Evolutionary conservation across 2,888 invertebrate genomes (phyloP).

Genomic region (Papilio protenor): DNA sequence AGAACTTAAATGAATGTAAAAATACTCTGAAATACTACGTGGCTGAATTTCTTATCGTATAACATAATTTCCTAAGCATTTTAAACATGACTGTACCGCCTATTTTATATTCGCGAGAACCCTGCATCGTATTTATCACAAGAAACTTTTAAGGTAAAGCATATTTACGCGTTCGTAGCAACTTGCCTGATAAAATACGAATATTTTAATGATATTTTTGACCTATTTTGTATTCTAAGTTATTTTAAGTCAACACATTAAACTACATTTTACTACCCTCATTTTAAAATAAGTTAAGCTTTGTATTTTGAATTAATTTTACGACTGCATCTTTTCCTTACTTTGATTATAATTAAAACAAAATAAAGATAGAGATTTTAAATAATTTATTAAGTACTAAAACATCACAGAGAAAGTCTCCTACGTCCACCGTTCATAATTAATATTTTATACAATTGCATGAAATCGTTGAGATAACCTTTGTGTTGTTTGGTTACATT

Average conservation of each 20-base stretch:
- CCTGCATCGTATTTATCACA: conserved; percentile 66
- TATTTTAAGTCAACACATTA: not conserved
- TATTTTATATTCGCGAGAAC: conserved; percentile 65
- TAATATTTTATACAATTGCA: too few species aligned
- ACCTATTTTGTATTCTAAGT: not conserved
- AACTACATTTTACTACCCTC: not conserved
- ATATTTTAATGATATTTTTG: conserved; percentile 47
- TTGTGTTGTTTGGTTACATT: not conserved
- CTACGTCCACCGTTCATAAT: too few species aligned
- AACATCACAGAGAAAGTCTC: too few species aligned
- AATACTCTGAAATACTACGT: not conserved
- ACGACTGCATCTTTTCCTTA: too few species aligned
- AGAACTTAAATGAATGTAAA: too few species aligned
- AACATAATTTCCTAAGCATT: conserved; percentile 21
- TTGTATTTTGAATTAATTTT: too few species aligned
- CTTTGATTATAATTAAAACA: too few species aligned
- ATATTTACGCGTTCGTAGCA: conserved; percentile 59
- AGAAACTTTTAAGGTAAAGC: conserved; percentile 71
- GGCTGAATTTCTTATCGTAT: not conserved
- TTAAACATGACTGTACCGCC: conserved; percentile 57
- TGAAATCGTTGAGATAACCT: too few species aligned
- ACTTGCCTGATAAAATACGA: conserved; percentile 56
- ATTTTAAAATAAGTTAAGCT: too few species aligned
- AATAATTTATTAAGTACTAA: too few species aligned
- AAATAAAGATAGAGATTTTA: too few species aligned